Evolutionary conservation across 1,140 invertebrate species (phyloP).

Genomic region (Macrotrachela quadricornifera): DNA sequence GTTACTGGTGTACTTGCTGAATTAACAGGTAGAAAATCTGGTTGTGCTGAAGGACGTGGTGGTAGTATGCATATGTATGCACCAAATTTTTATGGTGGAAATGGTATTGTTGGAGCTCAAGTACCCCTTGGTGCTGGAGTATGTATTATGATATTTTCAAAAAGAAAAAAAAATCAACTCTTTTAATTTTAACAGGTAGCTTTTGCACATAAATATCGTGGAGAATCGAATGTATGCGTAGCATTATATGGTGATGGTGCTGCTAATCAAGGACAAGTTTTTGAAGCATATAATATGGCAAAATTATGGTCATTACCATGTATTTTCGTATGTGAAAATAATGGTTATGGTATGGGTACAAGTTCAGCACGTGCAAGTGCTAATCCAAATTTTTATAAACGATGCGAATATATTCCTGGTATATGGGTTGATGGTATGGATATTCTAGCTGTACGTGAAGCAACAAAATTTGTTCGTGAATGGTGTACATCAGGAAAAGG

Average conservation of each 20-base stretch:
- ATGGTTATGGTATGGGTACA: constrained; percentile 93
- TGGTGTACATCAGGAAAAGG: constrained; percentile 60
- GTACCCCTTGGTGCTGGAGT: constrained; percentile 30
- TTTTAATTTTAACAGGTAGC: too few relatives aligned
- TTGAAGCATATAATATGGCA: constrained; percentile 50
- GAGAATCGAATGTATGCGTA: constrained; percentile 51
- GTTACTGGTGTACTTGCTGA: constrained; percentile 58
- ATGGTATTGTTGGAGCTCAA: constrained; percentile 95
- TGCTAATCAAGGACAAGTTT: constrained; percentile 64
- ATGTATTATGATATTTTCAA: too few relatives aligned
- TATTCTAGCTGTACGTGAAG: constrained; percentile 68
- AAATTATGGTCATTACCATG: constrained; percentile 71
- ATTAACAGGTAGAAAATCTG: constrained; percentile 55
- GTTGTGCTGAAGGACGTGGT: constrained; percentile 80
- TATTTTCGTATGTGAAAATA: constrained; percentile 92
- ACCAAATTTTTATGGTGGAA: constrained; percentile 82
- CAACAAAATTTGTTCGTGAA: constrained; percentile 55
- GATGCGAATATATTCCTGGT: constrained; percentile 83
- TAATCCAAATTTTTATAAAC: constrained; percentile 65
- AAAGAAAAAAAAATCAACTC: too few relatives aligned
- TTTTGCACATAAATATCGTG: constrained; percentile 69
- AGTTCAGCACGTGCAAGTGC: constrained; percentile 62
- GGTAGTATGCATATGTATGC: constrained; percentile 40
- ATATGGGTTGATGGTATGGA: constrained; percentile 88
- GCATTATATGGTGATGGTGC: constrained; percentile 88